Percentiles rank a stretch among this genome's conserved stretches.
Evolutionary conservation across 2,888 invertebrate species (phyloP).

Genomic region (Adineta ricciae): DNA sequence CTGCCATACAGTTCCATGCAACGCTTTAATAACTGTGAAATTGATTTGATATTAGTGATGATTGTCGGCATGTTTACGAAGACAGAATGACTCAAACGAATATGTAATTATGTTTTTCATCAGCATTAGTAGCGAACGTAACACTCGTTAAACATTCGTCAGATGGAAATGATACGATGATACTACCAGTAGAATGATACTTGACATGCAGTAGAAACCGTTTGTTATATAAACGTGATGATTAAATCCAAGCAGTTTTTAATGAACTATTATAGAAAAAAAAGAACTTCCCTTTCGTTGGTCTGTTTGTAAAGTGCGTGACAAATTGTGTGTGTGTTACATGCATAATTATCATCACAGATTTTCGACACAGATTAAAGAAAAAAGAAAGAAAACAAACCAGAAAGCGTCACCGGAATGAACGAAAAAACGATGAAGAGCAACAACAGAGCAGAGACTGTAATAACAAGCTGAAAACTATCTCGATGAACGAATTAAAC

Average conservation of each 20-base stretch:
- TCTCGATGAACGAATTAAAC: not conserved
- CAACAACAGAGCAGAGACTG: not conserved
- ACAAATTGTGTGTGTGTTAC: not conserved
- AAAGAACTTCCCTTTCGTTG: not conserved
- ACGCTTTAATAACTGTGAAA: no score
- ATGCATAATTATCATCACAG: not conserved
- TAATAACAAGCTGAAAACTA: not conserved
- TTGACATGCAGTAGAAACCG: no score
- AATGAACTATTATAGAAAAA: not conserved
- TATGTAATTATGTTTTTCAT: no score
- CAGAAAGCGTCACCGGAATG: not conserved
- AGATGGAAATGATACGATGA: no score
- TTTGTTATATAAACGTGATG: no score
- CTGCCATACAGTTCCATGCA: no score
- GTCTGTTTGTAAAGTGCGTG: not conserved
- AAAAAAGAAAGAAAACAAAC: not conserved
- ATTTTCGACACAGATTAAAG: not conserved
- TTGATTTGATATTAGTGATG: no score
- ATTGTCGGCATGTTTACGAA: no score
- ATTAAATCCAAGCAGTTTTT: not conserved
- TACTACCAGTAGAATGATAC: no score
- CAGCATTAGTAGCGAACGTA: no score
- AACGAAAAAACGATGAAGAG: not conserved
- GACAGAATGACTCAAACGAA: no score
- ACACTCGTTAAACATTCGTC: no score